These are phyloP conservation scores for Polietes domitor DNA, from an alignment of 2,888 invertebrate species.

Conservation along the genomic window DNA sequence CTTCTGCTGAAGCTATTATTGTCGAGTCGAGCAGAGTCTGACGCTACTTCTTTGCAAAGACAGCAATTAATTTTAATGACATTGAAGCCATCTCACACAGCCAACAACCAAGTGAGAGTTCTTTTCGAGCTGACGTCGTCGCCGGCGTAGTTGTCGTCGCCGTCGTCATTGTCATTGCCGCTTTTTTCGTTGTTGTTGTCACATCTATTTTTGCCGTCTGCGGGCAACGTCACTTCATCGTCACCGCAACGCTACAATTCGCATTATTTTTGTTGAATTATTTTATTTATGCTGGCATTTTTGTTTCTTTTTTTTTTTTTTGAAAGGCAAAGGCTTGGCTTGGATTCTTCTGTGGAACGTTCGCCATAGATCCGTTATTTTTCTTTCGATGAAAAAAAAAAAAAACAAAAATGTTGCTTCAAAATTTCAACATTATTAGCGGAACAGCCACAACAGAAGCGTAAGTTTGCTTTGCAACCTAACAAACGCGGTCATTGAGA, in stretches of 20 bases:
- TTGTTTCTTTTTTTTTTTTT: not conserved
- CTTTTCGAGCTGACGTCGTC: not conserved
- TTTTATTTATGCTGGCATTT: constrained; percentile 1
- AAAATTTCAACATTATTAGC: constrained; percentile 17
- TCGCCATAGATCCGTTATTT: not conserved
- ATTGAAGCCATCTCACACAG: constrained; percentile 46
- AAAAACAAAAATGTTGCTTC: not conserved
- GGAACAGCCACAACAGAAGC: not conserved
- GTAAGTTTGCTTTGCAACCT: not conserved
- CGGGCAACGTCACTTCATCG: not conserved
- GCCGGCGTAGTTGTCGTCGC: not conserved
- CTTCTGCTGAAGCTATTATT: not conserved
- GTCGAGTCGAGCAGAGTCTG: no score
- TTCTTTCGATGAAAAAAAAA: not conserved
- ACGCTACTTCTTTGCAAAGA: constrained; percentile 36
- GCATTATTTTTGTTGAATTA: constrained; percentile 5
- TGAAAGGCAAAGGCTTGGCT: not conserved
- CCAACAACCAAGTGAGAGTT: constrained; percentile 52
- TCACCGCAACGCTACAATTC: not conserved
- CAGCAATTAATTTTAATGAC: constrained; percentile 59
- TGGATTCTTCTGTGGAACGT: not conserved
- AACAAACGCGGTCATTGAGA: not conserved
- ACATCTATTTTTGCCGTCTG: constrained; percentile 3
- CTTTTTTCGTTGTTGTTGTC: not conserved
- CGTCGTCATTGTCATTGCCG: not conserved